phyloP scores from a whole-genome alignment of 2,113 vertebrate genomes.

The Nothocercus nigrocapillus region DNA sequence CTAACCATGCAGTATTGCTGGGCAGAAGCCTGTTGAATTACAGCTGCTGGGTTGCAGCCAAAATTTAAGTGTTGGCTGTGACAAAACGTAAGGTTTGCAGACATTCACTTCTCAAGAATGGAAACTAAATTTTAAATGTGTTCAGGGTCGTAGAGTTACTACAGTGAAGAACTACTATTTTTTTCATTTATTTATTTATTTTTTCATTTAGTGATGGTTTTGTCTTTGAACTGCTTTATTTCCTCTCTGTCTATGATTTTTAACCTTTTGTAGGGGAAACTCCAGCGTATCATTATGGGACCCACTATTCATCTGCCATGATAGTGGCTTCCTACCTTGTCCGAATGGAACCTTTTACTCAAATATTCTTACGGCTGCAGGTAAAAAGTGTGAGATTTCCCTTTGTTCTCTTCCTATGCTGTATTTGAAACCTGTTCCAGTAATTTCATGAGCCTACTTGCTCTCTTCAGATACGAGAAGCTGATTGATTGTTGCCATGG shows the following conservation, averaged over 20 bases:
- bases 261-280: conserved; percentile 87
- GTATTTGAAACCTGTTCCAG: neutral
- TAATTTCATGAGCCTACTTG: neutral
- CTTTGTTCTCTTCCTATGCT: neutral
- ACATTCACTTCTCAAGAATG: neutral
- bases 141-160: neutral
- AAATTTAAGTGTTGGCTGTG: neutral
- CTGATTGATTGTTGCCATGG: neutral
- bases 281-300: conserved; percentile 97
- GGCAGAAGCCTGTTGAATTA: neutral
- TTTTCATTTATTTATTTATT: neutral
- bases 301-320: conserved; percentile 98
- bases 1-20: neutral
- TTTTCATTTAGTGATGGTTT: neutral
- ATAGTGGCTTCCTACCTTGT: conserved; percentile 97
- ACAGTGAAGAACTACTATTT: neutral
- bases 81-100: neutral
- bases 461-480: neutral
- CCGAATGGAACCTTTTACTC: conserved; percentile 98
- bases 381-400: conserved; percentile 68
- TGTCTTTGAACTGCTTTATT: neutral
- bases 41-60: neutral
- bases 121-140: neutral
- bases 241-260: neutral
- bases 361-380: conserved; percentile 97